Evolutionary conservation across 2,113 vertebrate species (phyloP).

Genomic region (Megaptera novaeangliae): DNA sequence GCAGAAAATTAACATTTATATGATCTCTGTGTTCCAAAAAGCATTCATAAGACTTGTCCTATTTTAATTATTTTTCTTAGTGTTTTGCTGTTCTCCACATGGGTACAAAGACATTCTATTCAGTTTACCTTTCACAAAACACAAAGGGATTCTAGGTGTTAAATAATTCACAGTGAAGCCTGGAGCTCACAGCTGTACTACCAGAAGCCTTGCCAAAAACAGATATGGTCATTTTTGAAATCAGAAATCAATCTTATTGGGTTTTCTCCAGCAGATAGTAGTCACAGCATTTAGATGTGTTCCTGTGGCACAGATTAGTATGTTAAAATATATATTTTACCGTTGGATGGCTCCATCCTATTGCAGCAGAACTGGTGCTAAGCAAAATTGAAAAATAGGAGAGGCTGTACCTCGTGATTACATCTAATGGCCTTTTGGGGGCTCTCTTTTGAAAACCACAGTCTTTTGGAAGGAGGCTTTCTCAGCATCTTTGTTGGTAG

Average conservation of each 20-base stretch:
- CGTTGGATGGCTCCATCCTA: neutral
- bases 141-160: conserved; percentile 36
- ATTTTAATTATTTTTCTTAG: conserved; percentile 47
- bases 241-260: neutral
- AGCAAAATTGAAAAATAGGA: neutral
- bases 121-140: conserved; percentile 34
- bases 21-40: conserved; percentile 24
- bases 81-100: neutral
- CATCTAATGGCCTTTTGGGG: neutral
- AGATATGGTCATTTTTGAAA: conserved; percentile 21
- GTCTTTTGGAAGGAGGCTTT: neutral
- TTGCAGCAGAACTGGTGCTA: neutral
- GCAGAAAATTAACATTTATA: conserved; percentile 45
- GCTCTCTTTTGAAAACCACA: neutral
- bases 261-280: neutral
- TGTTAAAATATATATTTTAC: neutral
- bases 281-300: neutral
- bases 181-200: conserved; percentile 48
- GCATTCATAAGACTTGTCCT: neutral
- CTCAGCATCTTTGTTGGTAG: neutral
- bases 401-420: neutral
- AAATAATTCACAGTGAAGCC: conserved; percentile 62
- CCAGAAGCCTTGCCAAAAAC: conserved; percentile 9
- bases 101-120: conserved; percentile 36
- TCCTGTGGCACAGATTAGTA: neutral